A percentile compares a stretch with the other conserved stretches of the same genome.
These are phyloP conservation scores for Dipodomys stephensi DNA, from an alignment of 2,113 vertebrate genomes.

Conservation along the genomic window DNA sequence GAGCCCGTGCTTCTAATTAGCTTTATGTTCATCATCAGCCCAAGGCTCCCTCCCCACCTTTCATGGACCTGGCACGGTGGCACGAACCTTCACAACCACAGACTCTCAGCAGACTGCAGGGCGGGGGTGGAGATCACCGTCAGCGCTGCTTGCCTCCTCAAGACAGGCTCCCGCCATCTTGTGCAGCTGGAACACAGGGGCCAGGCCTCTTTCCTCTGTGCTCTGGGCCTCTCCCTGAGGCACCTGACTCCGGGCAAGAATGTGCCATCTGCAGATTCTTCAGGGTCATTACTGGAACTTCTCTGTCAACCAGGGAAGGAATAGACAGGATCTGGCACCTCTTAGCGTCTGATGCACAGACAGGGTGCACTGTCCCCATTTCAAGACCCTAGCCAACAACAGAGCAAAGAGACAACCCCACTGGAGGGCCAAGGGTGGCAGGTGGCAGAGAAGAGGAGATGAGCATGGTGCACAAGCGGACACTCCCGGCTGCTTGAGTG, in stretches of 20 bases:
- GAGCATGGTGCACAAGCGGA: no score
- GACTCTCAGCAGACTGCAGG: no score
- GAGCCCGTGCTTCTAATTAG: neutral
- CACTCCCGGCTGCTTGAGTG: no score
- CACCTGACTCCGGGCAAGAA: neutral
- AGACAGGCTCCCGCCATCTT: no score
- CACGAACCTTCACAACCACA: no score
- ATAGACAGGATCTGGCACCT: accelerated
- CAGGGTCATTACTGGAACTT: accelerated
- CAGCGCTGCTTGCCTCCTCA: no score
- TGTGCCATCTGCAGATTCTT: accelerated
- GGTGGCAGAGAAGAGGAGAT: no score
- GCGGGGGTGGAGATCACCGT: no score
- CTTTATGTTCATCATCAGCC: neutral
- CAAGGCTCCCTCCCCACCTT: neutral
- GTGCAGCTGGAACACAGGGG: neutral
- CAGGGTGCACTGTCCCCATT: accelerated
- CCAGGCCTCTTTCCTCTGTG: accelerated
- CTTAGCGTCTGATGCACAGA: accelerated
- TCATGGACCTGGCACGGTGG: no score
- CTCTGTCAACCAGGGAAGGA: accelerated
- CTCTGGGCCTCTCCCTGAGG: neutral
- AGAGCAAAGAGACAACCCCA: neutral
- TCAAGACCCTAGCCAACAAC: neutral
- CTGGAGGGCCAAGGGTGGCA: accelerated